Percentiles rank a stretch among this genome's conserved stretches.
phyloP scores from a whole-genome alignment of 2,888 invertebrate species.

The Drosophila nr. perissopoda region DNA sequence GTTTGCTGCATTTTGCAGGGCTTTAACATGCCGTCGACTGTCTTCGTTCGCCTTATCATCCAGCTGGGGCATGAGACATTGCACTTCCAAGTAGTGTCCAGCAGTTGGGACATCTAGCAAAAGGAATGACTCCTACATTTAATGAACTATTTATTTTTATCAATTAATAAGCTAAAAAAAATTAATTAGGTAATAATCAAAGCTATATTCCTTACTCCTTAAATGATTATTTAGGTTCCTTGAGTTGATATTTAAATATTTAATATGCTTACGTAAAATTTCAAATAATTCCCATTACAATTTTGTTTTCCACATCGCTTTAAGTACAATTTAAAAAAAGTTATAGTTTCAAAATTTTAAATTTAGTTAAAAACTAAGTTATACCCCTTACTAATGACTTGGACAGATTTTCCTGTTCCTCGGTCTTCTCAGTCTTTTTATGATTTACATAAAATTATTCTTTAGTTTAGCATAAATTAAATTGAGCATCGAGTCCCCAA shows the following conservation, averaged over 20 bases:
- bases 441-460: not conserved
- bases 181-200: not conserved
- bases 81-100: constrained; percentile 47
- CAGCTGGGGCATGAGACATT: constrained; percentile 41
- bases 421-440: not conserved
- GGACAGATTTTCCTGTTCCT: not conserved
- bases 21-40: constrained; percentile 31
- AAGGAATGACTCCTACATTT: not conserved
- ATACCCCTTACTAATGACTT: not conserved
- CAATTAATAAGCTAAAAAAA: not conserved
- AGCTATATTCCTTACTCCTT: not conserved
- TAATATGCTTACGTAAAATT: not conserved
- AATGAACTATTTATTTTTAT: not conserved
- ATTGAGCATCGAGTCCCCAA: not conserved
- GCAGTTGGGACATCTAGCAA: constrained; percentile 41
- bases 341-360: not conserved
- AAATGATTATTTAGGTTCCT: not conserved
- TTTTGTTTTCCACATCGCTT: not conserved
- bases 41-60: constrained; percentile 45
- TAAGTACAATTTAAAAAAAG: not conserved
- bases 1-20: constrained; percentile 35
- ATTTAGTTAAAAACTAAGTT: not conserved
- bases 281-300: not conserved
- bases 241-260: not conserved
- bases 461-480: not conserved